Evolutionary conservation across 2,113 vertebrate species (phyloP).

Genomic region (Vimba vimba): DNA sequence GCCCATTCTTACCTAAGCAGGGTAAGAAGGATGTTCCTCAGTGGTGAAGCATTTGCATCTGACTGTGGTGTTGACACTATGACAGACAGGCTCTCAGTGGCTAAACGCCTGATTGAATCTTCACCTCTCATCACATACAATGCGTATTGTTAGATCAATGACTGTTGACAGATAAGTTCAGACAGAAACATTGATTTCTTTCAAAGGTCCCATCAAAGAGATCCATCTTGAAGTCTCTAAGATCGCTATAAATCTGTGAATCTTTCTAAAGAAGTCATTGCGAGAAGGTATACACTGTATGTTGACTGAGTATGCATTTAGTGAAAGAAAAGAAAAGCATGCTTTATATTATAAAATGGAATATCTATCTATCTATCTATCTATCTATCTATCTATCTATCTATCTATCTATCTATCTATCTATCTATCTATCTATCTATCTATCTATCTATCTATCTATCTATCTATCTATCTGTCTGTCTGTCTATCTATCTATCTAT

Average conservation of each 20-base stretch:
- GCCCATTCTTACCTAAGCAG: neutral
- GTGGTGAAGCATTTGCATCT: constrained; percentile 56
- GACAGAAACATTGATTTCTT: constrained; percentile 46
- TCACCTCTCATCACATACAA: constrained; percentile 62
- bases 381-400: no score
- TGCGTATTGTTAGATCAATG: constrained; percentile 61
- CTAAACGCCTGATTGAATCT: constrained; percentile 70
- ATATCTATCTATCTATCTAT: neutral
- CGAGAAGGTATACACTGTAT: neutral
- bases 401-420: no score
- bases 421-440: no score
- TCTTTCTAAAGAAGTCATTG: neutral
- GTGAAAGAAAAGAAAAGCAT: neutral
- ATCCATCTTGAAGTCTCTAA: constrained; percentile 22
- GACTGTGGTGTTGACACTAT: constrained; percentile 56
- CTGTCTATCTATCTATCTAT: no score
- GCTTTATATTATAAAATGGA: neutral
- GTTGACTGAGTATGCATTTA: neutral
- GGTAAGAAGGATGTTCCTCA: neutral
- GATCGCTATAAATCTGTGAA: constrained; percentile 19
- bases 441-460: no score
- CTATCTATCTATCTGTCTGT: no score
- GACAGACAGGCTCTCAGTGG: constrained; percentile 64
- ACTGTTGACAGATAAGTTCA: constrained; percentile 58
- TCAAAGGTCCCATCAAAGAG: neutral